These are phyloP conservation scores for Drosophila tani DNA, from an alignment of 1,140 invertebrate genomes.

Conservation along the genomic window DNA sequence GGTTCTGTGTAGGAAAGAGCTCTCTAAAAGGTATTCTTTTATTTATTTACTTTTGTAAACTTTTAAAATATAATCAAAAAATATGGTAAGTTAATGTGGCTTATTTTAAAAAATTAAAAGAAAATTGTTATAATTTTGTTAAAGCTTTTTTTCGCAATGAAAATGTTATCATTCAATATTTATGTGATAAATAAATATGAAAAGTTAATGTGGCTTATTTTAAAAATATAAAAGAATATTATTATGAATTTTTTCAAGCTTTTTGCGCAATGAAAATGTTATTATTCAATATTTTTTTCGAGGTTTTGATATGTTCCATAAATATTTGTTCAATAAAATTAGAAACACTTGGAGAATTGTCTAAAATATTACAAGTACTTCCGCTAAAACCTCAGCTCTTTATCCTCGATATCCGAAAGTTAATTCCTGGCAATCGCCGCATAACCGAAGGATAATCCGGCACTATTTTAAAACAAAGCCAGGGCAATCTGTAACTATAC, in stretches of 20 bases:
- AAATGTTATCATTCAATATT: too few species aligned
- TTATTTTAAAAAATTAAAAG: too few species aligned
- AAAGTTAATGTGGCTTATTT: too few species aligned
- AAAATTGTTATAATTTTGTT: too few species aligned
- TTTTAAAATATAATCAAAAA: neutral
- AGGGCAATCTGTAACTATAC: constrained; percentile 8
- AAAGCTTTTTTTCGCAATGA: too few species aligned
- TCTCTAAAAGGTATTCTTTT: neutral
- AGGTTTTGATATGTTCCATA: too few species aligned
- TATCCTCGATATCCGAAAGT: neutral
- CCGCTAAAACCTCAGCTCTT: neutral
- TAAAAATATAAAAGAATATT: too few species aligned
- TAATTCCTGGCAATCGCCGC: neutral
- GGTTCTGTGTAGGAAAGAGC: neutral
- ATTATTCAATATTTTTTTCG: too few species aligned
- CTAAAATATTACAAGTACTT: neutral
- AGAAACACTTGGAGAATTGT: neutral
- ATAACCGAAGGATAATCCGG: constrained; percentile 5
- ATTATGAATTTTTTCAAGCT: too few species aligned
- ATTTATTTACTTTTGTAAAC: neutral
- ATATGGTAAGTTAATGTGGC: too few species aligned
- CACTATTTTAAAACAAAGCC: constrained; percentile 27
- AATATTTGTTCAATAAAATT: neutral
- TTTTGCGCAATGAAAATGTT: too few species aligned
- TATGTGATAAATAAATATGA: too few species aligned